These are phyloP conservation scores for Timandra comae DNA, from an alignment of 2,888 invertebrate species.

Conservation along the genomic window DNA sequence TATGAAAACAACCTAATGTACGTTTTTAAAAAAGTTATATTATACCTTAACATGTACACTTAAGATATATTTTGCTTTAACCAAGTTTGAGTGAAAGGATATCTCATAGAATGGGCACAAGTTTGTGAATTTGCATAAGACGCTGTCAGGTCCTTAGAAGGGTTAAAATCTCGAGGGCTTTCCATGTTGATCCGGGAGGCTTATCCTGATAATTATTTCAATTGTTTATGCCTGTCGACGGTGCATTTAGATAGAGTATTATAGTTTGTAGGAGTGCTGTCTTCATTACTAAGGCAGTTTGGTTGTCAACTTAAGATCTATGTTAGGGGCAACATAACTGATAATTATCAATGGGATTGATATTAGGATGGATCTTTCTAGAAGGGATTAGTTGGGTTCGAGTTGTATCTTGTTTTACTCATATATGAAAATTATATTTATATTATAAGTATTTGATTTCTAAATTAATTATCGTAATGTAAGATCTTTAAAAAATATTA, in stretches of 20 bases:
- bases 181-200: slow-evolving; percentile 61
- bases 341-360: slow-evolving; percentile 40
- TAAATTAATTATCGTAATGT: too few species aligned
- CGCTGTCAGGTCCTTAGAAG: slow-evolving; percentile 68
- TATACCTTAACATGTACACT: too few species aligned
- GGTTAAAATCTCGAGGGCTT: slow-evolving; percentile 72
- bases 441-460: too few species aligned
- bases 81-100: too few species aligned
- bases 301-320: slow-evolving; percentile 60
- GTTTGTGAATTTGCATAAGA: slow-evolving; percentile 74
- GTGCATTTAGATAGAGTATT: slow-evolving; percentile 75
- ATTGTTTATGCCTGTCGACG: slow-evolving; percentile 76
- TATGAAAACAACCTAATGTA: slow-evolving; percentile 27
- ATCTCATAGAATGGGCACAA: slow-evolving; percentile 32
- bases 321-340: slow-evolving; percentile 33
- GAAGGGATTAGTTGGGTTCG: too few species aligned
- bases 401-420: too few species aligned
- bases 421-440: too few species aligned
- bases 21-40: too few species aligned
- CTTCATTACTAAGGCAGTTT: slow-evolving; percentile 56
- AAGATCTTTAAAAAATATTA: too few species aligned
- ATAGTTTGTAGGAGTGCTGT: slow-evolving; percentile 70
- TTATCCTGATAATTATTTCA: slow-evolving; percentile 77
- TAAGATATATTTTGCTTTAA: too few species aligned
- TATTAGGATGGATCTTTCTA: slow-evolving; percentile 51